Evolutionary conservation across 2,888 invertebrate species (phyloP).

Genomic region (Anthophora plumipes): DNA sequence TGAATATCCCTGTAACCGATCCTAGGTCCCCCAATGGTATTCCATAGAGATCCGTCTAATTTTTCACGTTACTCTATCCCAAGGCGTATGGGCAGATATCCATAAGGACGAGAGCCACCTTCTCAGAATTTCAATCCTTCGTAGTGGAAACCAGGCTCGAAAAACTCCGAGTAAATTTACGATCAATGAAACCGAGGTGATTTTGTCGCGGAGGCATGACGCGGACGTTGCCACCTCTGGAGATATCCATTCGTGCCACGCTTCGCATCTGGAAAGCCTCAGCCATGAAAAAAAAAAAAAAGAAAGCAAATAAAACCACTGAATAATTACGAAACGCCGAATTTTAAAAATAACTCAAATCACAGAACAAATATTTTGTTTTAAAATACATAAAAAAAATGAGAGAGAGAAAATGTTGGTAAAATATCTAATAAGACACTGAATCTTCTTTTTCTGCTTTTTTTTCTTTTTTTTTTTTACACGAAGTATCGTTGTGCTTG

Average conservation of each 20-base stretch:
- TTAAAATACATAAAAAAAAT: too few relatives aligned
- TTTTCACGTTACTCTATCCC: slow-evolving; percentile 44
- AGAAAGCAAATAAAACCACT: not conserved
- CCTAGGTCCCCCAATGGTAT: slow-evolving; percentile 20
- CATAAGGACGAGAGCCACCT: slow-evolving; percentile 37
- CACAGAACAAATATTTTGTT: too few relatives aligned
- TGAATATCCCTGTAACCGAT: not conserved
- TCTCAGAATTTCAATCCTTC: slow-evolving; percentile 63
- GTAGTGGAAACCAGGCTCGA: not conserved
- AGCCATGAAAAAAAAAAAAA: not conserved
- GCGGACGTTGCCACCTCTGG: slow-evolving; percentile 17
- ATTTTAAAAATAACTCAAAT: too few relatives aligned
- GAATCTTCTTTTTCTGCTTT: too few relatives aligned
- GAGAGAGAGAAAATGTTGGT: too few relatives aligned
- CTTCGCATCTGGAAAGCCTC: not conserved
- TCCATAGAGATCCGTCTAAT: slow-evolving; percentile 40
- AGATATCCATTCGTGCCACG: not conserved
- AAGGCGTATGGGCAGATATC: slow-evolving; percentile 10
- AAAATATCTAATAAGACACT: too few relatives aligned
- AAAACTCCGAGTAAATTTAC: slow-evolving; percentile 51
- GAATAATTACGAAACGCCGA: not conserved
- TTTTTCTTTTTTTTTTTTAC: too few relatives aligned
- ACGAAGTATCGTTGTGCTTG: too few relatives aligned
- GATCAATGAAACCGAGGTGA: slow-evolving; percentile 8
- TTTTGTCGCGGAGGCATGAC: slow-evolving; percentile 31